Base-by-base conservation (phyloP, 1,140 invertebrate genomes). In the Drosophila kurseongensis region DNA sequence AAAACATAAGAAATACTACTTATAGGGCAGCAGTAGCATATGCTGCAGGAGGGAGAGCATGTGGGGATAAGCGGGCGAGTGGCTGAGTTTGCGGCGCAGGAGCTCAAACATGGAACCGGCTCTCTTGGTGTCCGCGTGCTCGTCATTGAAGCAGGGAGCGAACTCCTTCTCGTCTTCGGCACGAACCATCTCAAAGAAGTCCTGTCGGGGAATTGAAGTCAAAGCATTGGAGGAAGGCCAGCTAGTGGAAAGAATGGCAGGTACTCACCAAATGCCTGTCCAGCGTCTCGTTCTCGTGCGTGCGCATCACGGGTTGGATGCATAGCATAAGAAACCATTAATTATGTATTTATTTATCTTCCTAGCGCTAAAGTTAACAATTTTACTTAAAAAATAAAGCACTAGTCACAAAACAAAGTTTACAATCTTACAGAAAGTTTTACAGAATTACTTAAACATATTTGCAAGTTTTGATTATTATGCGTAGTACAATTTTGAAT, bases 121-220 rank as follows among this genome's bases (percentile, higher is more conserved):
- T 93, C 97, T 98, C 93, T 98, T 99, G 1, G 97, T 98, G 92
- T 99, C 98, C 42, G 99, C 95, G 92, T 99, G 98, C 71, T 97
- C 96, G 91, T 96, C 94, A 81, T 98, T 97, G 93, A 97, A 99
- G 86, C 97, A 96, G 55, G 97, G 95, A 0, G 97, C 96, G 45
- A 99, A 93, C 93, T 99, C 98, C 78, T 97, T 97, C 92, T 99
- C 98, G 92, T 99, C 98, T 93, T 99, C 98, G 86, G 96, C 97
- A 57, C 98, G 95, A 16, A 99, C 97, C 97, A 99, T 99, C 93
- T 99, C 98, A 93, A 99, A 99, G 92, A 99, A 98, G 92, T 99
- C 98, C 91, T 92, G 14, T 5, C 50, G 14, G 0, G 0, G 8
- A 3, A 9, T 12, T 1, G 12, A 3, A 0, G n/a, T 10, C 10